A percentile compares a stretch with the other conserved stretches of the same genome.
Evolutionary conservation across 2,113 vertebrate genomes (phyloP).

Genomic region (Percina caprodes): DNA sequence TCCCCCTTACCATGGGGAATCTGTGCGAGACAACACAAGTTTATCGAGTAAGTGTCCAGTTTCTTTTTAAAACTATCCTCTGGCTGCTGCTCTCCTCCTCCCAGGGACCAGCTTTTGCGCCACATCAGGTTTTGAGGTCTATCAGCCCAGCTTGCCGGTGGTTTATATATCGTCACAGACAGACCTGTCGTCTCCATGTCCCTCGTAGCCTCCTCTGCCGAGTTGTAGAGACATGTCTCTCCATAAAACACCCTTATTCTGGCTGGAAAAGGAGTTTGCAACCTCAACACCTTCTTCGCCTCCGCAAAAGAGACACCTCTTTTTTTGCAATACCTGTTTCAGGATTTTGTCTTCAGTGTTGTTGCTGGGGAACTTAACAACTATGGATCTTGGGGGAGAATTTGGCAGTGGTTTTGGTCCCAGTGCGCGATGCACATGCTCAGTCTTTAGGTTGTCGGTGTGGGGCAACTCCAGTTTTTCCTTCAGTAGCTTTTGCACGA

Average conservation of each 20-base stretch:
- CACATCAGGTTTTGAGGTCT: too few relatives aligned
- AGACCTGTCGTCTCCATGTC: not conserved
- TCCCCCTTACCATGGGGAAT: too few relatives aligned
- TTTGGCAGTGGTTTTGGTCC: not conserved
- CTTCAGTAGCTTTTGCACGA: not conserved
- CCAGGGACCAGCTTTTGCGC: too few relatives aligned
- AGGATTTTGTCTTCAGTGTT: not conserved
- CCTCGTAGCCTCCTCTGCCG: not conserved
- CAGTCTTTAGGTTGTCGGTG: not conserved
- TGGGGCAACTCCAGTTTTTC: not conserved
- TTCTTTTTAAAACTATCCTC: too few relatives aligned
- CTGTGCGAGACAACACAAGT: too few relatives aligned
- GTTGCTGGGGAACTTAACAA: not conserved
- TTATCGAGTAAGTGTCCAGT: too few relatives aligned
- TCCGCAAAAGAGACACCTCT: too few relatives aligned
- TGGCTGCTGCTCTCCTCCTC: too few relatives aligned
- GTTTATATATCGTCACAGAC: too few relatives aligned
- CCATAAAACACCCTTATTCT: slow-evolving; percentile 7
- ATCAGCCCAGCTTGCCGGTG: too few relatives aligned
- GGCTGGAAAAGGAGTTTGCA: not conserved
- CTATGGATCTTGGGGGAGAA: not conserved
- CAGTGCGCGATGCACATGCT: not conserved
- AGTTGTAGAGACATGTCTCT: too few relatives aligned
- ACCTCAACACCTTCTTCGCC: too few relatives aligned
- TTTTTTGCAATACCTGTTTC: not conserved